These are phyloP conservation scores for Ophiodon elongatus DNA, from an alignment of 2,113 vertebrate genomes.

Conservation along the genomic window DNA sequence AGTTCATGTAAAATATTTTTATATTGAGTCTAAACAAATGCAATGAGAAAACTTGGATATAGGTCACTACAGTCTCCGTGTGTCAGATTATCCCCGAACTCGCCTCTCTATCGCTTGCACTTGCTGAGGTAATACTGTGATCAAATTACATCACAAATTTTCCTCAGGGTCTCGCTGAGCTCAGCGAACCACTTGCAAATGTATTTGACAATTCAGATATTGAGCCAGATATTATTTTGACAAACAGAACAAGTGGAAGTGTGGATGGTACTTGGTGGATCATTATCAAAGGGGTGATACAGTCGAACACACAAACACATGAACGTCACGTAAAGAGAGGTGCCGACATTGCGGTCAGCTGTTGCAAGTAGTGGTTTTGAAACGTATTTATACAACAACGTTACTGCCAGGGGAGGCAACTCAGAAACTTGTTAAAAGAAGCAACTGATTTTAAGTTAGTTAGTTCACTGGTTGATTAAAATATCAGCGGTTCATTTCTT, in stretches of 20 bases:
- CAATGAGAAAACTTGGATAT: slow-evolving; percentile 26
- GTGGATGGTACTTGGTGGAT: slow-evolving; percentile 47
- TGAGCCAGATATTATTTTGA: slow-evolving; percentile 68
- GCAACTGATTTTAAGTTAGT: background rate
- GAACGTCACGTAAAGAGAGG: slow-evolving; percentile 18
- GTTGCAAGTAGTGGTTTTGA: slow-evolving; percentile 5
- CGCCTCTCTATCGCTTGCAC: slow-evolving; percentile 34
- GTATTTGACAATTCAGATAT: slow-evolving; percentile 61
- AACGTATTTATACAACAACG: slow-evolving; percentile 1
- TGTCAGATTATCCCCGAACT: slow-evolving; percentile 22
- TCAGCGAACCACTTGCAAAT: slow-evolving; percentile 56
- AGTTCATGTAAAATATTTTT: slow-evolving; percentile 9
- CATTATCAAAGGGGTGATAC: slow-evolving; percentile 50
- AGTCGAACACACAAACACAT: slow-evolving; percentile 22
- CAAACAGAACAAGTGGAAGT: slow-evolving; percentile 45
- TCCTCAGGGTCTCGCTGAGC: slow-evolving; percentile 59
- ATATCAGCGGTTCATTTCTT: background rate
- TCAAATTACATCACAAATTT: slow-evolving; percentile 68
- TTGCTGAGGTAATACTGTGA: slow-evolving; percentile 61
- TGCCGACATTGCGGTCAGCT: slow-evolving; percentile 18
- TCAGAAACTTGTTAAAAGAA: background rate
- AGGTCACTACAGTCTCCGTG: background rate
- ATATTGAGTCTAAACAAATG: slow-evolving; percentile 20
- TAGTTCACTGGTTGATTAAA: background rate
- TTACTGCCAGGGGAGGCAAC: background rate